Percentiles rank a stretch among this genome's conserved stretches.
Conservation (phyloP, 2,888 invertebrate genomes). For the Ectropis crepuscularia region DNA sequence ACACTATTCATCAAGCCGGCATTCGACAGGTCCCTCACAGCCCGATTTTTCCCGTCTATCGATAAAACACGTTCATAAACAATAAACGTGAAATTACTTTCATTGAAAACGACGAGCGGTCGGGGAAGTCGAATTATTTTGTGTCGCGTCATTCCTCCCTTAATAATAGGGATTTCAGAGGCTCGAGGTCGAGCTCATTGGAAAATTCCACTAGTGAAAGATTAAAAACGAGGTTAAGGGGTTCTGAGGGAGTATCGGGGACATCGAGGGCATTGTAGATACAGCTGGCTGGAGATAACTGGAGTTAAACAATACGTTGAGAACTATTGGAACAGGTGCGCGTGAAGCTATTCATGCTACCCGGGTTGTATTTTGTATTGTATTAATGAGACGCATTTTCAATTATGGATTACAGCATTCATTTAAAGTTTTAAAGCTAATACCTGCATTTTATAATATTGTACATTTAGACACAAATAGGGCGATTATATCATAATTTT, state of each 20-base stretch:
- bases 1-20: conserved; percentile 30
- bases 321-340: conserved; percentile 12
- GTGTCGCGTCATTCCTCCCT: conserved; percentile 27
- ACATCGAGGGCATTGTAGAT: conserved; percentile 4
- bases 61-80: conserved; percentile 42
- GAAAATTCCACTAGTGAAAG: conserved; percentile 35
- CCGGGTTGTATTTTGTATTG: conserved; percentile 1
- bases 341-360: not conserved
- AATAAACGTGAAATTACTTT: conserved; percentile 45
- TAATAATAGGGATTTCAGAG: conserved; percentile 29
- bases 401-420: conserved; percentile 1
- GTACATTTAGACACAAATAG: no score
- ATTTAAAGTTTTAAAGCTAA: no score
- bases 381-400: not conserved
- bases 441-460: no score
- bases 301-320: conserved; percentile 10
- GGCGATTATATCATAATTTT: no score
- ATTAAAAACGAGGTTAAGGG: conserved; percentile 40
- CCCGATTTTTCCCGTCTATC: conserved; percentile 28
- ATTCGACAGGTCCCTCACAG: conserved; percentile 22
- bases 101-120: conserved; percentile 34
- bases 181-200: conserved; percentile 23
- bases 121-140: conserved; percentile 29
- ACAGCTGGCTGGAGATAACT: conserved; percentile 4
- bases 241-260: conserved; percentile 9